phyloP scores from a whole-genome alignment of 2,113 vertebrate genomes.

The Pseudolaguvia tuberculata region DNA sequence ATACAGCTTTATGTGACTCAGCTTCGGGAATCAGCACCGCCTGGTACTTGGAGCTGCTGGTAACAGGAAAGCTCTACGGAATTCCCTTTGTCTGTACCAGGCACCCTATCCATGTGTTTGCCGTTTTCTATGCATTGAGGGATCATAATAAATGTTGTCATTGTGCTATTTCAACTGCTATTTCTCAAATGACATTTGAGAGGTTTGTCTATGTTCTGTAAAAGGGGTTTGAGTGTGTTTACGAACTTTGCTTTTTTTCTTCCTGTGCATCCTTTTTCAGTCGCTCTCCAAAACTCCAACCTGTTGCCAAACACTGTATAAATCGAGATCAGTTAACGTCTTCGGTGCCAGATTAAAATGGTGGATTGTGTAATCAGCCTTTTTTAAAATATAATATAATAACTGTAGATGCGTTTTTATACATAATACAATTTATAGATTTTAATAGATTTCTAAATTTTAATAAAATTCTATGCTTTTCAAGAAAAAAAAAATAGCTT shows the following conservation, averaged over 20 bases:
- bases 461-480: neutral
- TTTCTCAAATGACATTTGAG: neutral
- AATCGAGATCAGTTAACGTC: neutral
- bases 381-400: too few relatives aligned
- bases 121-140: conserved; percentile 10
- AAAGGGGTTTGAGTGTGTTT: neutral
- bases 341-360: neutral
- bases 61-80: conserved; percentile 14
- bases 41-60: conserved; percentile 34
- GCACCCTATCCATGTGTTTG: conserved; percentile 10
- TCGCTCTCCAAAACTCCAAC: conserved; percentile 39
- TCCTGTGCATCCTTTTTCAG: neutral
- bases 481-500: neutral
- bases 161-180: neutral
- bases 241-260: neutral
- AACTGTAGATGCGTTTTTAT: too few relatives aligned
- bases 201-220: neutral
- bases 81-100: conserved; percentile 26
- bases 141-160: conserved; percentile 1
- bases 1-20: conserved; percentile 39
- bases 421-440: too few relatives aligned
- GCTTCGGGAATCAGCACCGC: conserved; percentile 39
- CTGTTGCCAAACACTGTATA: conserved; percentile 51
- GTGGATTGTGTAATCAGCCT: neutral
- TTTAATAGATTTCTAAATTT: neutral